These are phyloP conservation scores for Callimorpha dominula DNA, from an alignment of 2,888 invertebrate genomes.

Conservation along the genomic window DNA sequence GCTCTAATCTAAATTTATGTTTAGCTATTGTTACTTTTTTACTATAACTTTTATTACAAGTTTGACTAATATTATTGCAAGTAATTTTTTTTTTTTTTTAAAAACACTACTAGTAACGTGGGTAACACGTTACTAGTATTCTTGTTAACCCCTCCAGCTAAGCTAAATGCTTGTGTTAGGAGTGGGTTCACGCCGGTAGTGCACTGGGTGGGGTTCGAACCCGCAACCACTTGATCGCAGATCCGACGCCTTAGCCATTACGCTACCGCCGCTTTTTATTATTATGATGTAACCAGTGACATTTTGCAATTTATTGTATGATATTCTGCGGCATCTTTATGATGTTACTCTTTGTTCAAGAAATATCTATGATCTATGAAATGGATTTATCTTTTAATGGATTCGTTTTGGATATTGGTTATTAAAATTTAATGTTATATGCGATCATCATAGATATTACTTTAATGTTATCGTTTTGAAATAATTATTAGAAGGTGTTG, in stretches of 20 bases:
- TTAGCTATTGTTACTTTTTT: slow-evolving; percentile 72
- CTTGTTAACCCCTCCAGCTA: no score
- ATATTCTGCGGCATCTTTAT: slow-evolving; percentile 70
- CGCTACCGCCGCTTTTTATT: no score
- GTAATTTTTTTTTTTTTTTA: no score
- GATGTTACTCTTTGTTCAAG: slow-evolving; percentile 20
- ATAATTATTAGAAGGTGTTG: slow-evolving; percentile 32
- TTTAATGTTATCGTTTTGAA: slow-evolving; percentile 11
- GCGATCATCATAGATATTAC: slow-evolving; percentile 34
- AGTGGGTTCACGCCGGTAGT: no score
- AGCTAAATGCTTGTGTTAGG: no score
- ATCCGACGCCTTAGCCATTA: no score
- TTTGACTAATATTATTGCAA: slow-evolving; percentile 59
- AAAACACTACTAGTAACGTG: no score
- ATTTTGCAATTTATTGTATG: slow-evolving; percentile 38
- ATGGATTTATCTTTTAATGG: neutral
- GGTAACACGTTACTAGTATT: no score
- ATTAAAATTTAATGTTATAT: neutral
- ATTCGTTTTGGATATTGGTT: neutral
- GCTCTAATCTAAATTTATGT: slow-evolving; percentile 61
- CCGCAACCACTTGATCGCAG: no score
- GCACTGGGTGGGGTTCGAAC: no score
- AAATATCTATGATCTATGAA: slow-evolving; percentile 39
- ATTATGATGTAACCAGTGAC: slow-evolving; percentile 57
- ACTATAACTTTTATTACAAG: slow-evolving; percentile 56